Percentiles rank a stretch among this genome's conserved stretches.
phyloP scores from a whole-genome alignment of 2,888 invertebrate genomes.

The Griposia aprilina region DNA sequence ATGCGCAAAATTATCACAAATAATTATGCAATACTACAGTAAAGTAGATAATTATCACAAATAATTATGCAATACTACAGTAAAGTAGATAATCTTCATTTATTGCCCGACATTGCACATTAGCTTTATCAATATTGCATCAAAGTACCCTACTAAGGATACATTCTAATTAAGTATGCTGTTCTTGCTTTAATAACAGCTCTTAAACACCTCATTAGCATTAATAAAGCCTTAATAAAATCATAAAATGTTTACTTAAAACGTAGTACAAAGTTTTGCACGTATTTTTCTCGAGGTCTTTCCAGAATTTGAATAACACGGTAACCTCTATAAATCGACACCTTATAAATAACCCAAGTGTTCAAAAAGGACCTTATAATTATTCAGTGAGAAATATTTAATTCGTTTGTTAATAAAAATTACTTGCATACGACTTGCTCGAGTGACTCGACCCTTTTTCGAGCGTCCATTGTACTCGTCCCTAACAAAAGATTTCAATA shows the following conservation, averaged over 20 bases:
- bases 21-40: constrained; percentile 4
- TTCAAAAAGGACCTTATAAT: constrained; percentile 19
- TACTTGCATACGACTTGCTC: constrained; percentile 39
- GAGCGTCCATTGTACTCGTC: constrained; percentile 44
- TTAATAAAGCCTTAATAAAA: constrained; percentile 28
- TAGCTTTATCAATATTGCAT: constrained; percentile 58
- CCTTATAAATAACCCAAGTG: constrained; percentile 19
- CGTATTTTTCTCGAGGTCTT: constrained; percentile 34
- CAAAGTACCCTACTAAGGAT: constrained; percentile 45
- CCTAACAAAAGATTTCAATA: constrained; percentile 40
- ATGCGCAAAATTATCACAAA: neutral
- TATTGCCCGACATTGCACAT: constrained; percentile 24
- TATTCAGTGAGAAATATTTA: constrained; percentile 20
- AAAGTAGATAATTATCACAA: constrained; percentile 20
- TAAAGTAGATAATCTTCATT: constrained; percentile 37
- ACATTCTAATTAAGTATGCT: constrained; percentile 31
- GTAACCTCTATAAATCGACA: neutral
- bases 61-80: constrained; percentile 2
- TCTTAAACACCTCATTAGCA: constrained; percentile 31
- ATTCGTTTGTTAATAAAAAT: constrained; percentile 22
- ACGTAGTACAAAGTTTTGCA: neutral
- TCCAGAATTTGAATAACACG: neutral
- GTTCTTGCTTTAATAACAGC: constrained; percentile 26
- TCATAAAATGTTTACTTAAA: constrained; percentile 27
- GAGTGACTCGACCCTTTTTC: constrained; percentile 50